Base-by-base conservation (phyloP, 2,797 vertebrate genomes). In the Delichon dasypus region DNA sequence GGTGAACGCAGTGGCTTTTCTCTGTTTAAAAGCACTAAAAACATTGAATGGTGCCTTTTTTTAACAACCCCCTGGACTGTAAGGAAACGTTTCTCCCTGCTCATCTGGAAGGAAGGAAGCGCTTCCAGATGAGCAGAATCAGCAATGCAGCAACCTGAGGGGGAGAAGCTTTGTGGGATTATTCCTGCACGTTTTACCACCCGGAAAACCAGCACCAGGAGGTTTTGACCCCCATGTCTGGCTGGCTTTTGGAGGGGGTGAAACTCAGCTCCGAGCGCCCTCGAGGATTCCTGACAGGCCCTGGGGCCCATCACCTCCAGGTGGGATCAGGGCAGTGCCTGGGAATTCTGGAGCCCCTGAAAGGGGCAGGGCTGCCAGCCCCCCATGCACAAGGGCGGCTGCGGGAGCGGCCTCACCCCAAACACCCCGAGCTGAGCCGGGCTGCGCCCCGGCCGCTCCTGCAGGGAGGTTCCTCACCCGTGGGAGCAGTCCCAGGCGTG, bases 21-120 rank as follows among this genome's bases (percentile, higher is more conserved):
- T 66, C 65, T 58, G 30, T 66, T 75, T 53, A 36, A 73, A 81
- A 96, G 75, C 54, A 29, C 70, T 82, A 58, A 64, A 92, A 81
- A 42, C 65, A 66, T n/a, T 9, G 30, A 91, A 86, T 2, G 75
- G 97, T 97, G 96, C 97, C 96, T 97, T 97, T 91, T 74, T 40
- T 25, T 1, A 87, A 57, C 40, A 50, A 21, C 58, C 61, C 25
- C 53, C 66, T n/a, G 74, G 70, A 55, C 47, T 94, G 66, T 4
- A 61, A 36, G 64, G 89, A 71, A 61, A 36, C 48, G 38, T 51
- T 62, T 38, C 65, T 90, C 67, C 78, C 72, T 61, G 60, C 68
- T 32, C 40, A 13, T 3, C 51, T 74, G 65, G 32, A 68, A 88
- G 48, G n/a, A 38, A 34, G 38, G 73, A 45, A 78, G 9, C 7